These are phyloP conservation scores for Pseudolaguvia tuberculata DNA, from an alignment of 2,113 vertebrate genomes.

Conservation along the genomic window DNA sequence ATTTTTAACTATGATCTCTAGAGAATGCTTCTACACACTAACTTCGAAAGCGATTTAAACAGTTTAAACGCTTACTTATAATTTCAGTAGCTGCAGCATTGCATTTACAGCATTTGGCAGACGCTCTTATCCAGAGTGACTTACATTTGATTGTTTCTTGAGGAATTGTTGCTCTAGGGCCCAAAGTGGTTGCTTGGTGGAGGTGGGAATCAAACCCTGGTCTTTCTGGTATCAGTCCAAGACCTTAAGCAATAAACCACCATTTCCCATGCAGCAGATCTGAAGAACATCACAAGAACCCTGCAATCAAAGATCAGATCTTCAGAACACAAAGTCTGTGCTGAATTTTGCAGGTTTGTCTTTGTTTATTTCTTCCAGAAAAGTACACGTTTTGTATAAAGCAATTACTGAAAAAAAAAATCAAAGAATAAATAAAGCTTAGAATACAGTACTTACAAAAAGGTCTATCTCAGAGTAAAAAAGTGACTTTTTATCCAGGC, in stretches of 20 bases:
- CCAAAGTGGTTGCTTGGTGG: too few species aligned
- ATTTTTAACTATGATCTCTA: slow-evolving; percentile 12
- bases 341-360: too few species aligned
- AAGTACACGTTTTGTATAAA: not conserved
- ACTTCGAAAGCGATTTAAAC: not conserved
- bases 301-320: not conserved
- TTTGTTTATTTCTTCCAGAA: too few species aligned
- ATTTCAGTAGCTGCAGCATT: not conserved
- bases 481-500: slow-evolving; percentile 24
- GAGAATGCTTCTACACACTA: not conserved
- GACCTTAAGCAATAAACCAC: too few species aligned
- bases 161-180: too few species aligned
- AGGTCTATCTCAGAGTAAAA: slow-evolving; percentile 3
- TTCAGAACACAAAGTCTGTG: too few species aligned
- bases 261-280: too few species aligned
- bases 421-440: not conserved
- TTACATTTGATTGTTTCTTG: too few species aligned
- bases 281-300: not conserved
- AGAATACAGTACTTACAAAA: not conserved
- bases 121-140: too few species aligned
- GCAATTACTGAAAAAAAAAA: not conserved
- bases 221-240: too few species aligned
- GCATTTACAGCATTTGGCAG: too few species aligned
- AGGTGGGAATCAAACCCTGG: too few species aligned
- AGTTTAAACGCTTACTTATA: not conserved